phyloP scores from a whole-genome alignment of 2,888 invertebrate species.

The Tenodera sinensis region DNA sequence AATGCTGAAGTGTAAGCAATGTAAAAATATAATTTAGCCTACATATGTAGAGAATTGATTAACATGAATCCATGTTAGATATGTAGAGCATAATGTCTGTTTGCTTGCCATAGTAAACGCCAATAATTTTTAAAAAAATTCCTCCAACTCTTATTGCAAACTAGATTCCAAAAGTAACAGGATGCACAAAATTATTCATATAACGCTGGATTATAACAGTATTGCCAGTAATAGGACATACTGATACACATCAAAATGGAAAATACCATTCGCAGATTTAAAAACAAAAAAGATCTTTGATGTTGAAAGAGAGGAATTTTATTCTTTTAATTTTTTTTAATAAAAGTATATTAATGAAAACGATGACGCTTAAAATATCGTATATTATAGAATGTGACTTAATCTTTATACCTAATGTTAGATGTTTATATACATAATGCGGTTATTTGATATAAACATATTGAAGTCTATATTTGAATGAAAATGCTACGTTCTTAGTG shows the following conservation, averaged over 20 bases:
- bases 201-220: neutral
- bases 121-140: neutral
- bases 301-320: neutral
- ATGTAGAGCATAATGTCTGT: neutral
- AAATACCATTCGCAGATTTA: neutral
- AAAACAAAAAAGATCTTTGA: neutral
- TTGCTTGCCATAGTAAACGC: neutral
- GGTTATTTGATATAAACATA: neutral
- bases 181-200: neutral
- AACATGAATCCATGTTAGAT: neutral
- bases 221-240: neutral
- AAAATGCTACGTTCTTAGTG: neutral
- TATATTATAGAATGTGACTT: neutral
- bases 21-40: neutral
- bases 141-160: neutral
- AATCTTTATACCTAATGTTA: neutral
- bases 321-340: neutral
- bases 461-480: neutral
- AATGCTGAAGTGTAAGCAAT: neutral
- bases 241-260: neutral
- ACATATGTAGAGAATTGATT: too few species aligned
- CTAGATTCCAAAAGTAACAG: neutral
- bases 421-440: neutral
- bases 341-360: neutral
- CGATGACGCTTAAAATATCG: conserved; percentile 7